A percentile compares a stretch with the other conserved stretches of the same genome.
phyloP scores from a whole-genome alignment of 2,888 invertebrate species.

The Orthonevra nobilis region DNA sequence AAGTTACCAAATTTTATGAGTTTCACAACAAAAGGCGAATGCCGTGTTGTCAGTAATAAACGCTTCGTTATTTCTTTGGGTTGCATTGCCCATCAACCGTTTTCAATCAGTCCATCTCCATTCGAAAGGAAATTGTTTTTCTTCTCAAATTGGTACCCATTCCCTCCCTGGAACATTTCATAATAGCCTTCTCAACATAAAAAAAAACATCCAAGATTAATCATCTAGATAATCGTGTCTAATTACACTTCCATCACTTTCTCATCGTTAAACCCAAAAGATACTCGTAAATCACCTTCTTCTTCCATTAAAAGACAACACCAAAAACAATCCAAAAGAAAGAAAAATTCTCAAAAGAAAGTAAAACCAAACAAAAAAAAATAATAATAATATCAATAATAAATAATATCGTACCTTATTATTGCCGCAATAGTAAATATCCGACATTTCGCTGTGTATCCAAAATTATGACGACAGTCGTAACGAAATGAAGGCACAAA shows the following conservation, averaged over 20 bases:
- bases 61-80: too few species aligned
- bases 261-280: not conserved
- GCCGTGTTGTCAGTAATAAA: too few species aligned
- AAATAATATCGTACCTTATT: constrained; percentile 54
- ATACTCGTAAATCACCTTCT: constrained; percentile 53
- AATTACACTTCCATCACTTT: not conserved
- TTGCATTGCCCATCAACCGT: too few species aligned
- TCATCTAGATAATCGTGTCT: constrained; percentile 3
- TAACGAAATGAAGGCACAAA: not conserved
- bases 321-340: not conserved
- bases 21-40: too few species aligned
- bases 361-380: constrained; percentile 29
- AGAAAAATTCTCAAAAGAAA: constrained; percentile 22
- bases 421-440: constrained; percentile 67
- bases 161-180: not conserved
- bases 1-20: too few species aligned
- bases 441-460: constrained; percentile 64
- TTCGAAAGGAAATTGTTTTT: too few species aligned
- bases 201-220: not conserved
- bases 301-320: constrained; percentile 23
- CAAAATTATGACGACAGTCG: constrained; percentile 27
- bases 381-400: constrained; percentile 3
- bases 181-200: not conserved
- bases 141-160: too few species aligned
- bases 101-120: too few species aligned